These are phyloP conservation scores for Galbula dea DNA, from an alignment of 2,113 vertebrate species.

Conservation along the genomic window DNA sequence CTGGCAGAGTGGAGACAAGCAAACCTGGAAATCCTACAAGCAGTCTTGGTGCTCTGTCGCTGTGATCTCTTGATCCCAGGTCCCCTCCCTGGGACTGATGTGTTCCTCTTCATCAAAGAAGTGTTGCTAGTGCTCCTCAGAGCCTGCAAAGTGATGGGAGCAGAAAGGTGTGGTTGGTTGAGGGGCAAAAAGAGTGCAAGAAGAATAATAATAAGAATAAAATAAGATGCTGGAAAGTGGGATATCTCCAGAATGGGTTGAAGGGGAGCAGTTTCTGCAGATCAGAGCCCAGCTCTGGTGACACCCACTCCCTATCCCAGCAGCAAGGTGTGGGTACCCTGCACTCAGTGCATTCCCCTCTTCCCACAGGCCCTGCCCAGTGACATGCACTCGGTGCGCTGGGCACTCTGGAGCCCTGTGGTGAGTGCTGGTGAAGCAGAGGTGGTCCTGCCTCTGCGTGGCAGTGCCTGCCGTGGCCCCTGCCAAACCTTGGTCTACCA, in stretches of 20 bases:
- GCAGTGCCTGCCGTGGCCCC: conserved; percentile 76
- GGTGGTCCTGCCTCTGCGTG: conserved; percentile 79
- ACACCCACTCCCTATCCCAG: not conserved
- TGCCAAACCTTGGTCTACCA: conserved; percentile 80
- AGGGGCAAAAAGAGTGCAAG: too few relatives aligned
- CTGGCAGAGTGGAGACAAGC: not conserved
- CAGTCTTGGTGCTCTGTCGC: too few relatives aligned
- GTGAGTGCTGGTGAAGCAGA: not conserved
- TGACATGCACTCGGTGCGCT: conserved; percentile 84
- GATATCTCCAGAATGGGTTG: fast-evolving
- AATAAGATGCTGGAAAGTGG: not conserved
- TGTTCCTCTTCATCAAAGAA: not conserved
- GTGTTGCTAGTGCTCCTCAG: not conserved
- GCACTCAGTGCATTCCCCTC: fast-evolving
- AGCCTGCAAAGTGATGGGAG: not conserved
- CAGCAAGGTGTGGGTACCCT: fast-evolving
- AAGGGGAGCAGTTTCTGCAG: not conserved
- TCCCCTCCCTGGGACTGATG: fast-evolving
- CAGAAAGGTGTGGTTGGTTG: fast-evolving
- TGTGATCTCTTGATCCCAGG: fast-evolving
- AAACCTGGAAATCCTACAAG: not conserved
- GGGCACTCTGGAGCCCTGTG: conserved; percentile 83
- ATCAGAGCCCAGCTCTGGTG: not conserved
- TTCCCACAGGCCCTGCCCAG: conserved; percentile 64
- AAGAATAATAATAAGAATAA: too few relatives aligned